Percentiles rank a stretch among this genome's conserved stretches.
These are phyloP conservation scores for Gari tellinella DNA, from an alignment of 2,888 invertebrate species.

Conservation along the genomic window DNA sequence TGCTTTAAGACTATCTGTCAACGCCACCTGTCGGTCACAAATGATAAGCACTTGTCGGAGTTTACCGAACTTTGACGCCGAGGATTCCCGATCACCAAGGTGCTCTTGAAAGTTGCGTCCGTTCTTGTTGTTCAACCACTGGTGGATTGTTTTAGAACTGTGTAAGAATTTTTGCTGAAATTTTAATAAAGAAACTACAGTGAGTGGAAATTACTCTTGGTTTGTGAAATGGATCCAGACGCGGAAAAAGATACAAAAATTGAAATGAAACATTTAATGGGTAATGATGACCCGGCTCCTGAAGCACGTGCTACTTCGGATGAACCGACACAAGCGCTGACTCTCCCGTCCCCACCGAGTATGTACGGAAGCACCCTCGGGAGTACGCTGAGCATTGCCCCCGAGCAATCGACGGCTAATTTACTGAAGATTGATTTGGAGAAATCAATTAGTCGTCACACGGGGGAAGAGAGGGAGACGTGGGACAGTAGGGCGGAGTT, in stretches of 20 bases:
- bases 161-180: too few species aligned
- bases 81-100: too few species aligned
- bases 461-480: slow-evolving; percentile 73
- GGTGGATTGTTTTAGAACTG: too few species aligned
- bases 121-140: too few species aligned
- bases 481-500: slow-evolving; percentile 77
- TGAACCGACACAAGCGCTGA: slow-evolving; percentile 24
- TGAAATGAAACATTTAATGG: slow-evolving; percentile 55
- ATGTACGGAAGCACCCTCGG: slow-evolving; percentile 61
- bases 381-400: slow-evolving; percentile 69
- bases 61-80: too few species aligned
- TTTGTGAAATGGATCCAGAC: slow-evolving; percentile 14
- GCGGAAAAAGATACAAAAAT: slow-evolving; percentile 37
- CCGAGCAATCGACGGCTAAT: slow-evolving; percentile 72
- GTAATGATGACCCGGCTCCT: neutral
- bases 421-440: slow-evolving; percentile 72
- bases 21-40: neutral
- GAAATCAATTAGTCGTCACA: slow-evolving; percentile 71
- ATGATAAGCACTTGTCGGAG: too few species aligned
- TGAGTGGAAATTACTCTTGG: neutral
- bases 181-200: neutral
- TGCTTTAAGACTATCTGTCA: slow-evolving; percentile 3
- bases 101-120: too few species aligned
- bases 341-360: slow-evolving; percentile 52
- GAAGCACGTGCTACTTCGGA: slow-evolving; percentile 22